These are phyloP conservation scores for Omphaloscelis lunosa DNA, from an alignment of 2,888 invertebrate species.

Conservation along the genomic window DNA sequence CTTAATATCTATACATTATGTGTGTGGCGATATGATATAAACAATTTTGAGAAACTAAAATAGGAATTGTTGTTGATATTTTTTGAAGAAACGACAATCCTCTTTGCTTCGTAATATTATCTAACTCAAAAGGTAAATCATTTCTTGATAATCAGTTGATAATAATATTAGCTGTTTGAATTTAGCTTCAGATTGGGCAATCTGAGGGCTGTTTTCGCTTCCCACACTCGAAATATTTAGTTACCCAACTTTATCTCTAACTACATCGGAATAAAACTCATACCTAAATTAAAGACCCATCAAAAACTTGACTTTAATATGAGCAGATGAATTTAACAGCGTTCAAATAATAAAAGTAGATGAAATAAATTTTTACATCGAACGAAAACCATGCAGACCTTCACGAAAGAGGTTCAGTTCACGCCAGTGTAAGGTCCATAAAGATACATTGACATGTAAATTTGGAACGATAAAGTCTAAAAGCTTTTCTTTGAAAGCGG, in stretches of 20 bases:
- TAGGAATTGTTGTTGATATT: background rate
- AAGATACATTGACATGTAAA: slow-evolving; percentile 71
- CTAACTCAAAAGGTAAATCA: background rate
- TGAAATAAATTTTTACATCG: slow-evolving; percentile 47
- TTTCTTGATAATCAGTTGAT: too few relatives aligned
- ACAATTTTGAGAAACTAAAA: slow-evolving; percentile 4
- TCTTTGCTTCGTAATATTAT: background rate
- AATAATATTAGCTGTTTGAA: background rate
- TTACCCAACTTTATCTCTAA: background rate
- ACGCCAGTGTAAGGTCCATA: slow-evolving; percentile 55
- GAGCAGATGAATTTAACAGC: slow-evolving; percentile 30
- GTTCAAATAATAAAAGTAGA: slow-evolving; percentile 40
- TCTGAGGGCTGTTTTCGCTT: slow-evolving; percentile 3
- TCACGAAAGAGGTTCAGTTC: slow-evolving; percentile 46
- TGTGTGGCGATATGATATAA: background rate
- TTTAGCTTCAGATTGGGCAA: slow-evolving; percentile 7
- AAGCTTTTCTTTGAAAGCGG: slow-evolving; percentile 70
- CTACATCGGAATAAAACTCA: slow-evolving; percentile 17
- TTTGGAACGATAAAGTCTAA: slow-evolving; percentile 68
- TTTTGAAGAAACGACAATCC: background rate
- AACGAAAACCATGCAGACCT: slow-evolving; percentile 35
- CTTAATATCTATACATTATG: background rate
- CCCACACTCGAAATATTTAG: background rate
- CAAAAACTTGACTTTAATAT: slow-evolving; percentile 28
- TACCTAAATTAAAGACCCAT: slow-evolving; percentile 19